These are phyloP conservation scores for Acrocephalus arundinaceus DNA, from an alignment of 2,113 vertebrate species.

Conservation along the genomic window DNA sequence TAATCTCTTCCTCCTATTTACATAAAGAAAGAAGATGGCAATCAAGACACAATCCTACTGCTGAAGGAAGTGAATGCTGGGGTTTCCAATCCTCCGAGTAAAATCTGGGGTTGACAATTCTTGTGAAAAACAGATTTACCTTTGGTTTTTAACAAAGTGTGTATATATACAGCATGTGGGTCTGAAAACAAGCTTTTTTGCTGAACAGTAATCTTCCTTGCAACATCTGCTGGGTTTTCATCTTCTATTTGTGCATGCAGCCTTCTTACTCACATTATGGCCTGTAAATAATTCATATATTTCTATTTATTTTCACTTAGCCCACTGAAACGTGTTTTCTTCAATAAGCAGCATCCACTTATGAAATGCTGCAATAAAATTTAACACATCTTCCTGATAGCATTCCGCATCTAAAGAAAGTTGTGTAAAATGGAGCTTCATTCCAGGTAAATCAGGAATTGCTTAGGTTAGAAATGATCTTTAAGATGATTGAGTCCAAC, in stretches of 20 bases:
- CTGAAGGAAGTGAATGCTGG: neutral
- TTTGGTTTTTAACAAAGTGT: neutral
- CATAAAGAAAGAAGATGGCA: neutral
- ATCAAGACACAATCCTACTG: neutral
- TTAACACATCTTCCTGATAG: neutral
- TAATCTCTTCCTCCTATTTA: neutral
- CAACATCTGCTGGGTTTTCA: slow-evolving; percentile 6
- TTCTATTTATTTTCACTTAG: slow-evolving; percentile 60
- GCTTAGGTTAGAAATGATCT: neutral
- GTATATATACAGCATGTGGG: neutral
- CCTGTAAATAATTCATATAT: slow-evolving; percentile 47
- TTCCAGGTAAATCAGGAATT: neutral
- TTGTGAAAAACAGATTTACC: neutral
- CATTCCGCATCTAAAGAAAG: neutral
- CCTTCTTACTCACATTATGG: slow-evolving; percentile 8
- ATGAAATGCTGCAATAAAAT: slow-evolving; percentile 35
- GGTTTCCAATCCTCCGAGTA: neutral
- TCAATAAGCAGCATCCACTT: slow-evolving; percentile 40
- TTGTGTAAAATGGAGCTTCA: neutral
- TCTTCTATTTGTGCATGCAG: slow-evolving; percentile 16
- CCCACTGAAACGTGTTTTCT: slow-evolving; percentile 15
- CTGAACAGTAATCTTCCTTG: neutral
- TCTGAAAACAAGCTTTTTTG: neutral
- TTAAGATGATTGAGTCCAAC: neutral
- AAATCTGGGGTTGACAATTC: neutral